Evolutionary conservation across 23 tunicate species (phyloP), one percentile per base, ranked within the genome.

Genomic region (Trididemnum miniatum): DNA sequence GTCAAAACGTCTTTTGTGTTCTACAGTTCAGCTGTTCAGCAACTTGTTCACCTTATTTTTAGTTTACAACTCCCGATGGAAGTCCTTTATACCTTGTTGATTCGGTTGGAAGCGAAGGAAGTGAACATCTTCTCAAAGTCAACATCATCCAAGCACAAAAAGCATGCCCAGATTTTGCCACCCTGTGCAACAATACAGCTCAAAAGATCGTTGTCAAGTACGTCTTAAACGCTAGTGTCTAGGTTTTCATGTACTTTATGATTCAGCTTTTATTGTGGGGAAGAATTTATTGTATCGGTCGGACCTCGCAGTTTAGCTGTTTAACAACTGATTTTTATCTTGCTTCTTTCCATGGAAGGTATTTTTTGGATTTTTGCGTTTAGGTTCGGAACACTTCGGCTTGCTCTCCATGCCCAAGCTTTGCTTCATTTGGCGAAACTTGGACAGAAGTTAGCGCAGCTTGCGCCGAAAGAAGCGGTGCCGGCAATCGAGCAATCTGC

Each of bases 121-220:
- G 71, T 28, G 31, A 64, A 33, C 49, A 84, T 27, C 60, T 85
- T 9, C 83, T 90, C 0, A 34, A 59, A 3, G 86, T 85, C 24
- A 57, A 85, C 1, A 5, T 84, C 25, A 28, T 90, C 33, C 88
- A 86, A 79, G 96, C 69, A 36, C 85, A 90, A 65, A 84, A 65
- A 0, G 25, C 51, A 32, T 83, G 89, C 1, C 96, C 96, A 0
- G 86, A 90, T 4, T 90, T 90, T 35, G 72, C 39, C 20, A 80
- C 82, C 18, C 31, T 74, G 0, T 64, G 85, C 64, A 74, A 80
- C 28, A 80, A 65, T 35, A 90, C 88, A 0, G 77, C 71, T 33
- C 87, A 83, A 23, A 72, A 79, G 59, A 69, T 89, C 9, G 36
- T 36, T n/a, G 34, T 89, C 52, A 78, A 72, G 87, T 83, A 74